Base-by-base conservation (phyloP, 53 echinoderm and acorn worm genomes). In the Patiria pectinifera region DNA sequence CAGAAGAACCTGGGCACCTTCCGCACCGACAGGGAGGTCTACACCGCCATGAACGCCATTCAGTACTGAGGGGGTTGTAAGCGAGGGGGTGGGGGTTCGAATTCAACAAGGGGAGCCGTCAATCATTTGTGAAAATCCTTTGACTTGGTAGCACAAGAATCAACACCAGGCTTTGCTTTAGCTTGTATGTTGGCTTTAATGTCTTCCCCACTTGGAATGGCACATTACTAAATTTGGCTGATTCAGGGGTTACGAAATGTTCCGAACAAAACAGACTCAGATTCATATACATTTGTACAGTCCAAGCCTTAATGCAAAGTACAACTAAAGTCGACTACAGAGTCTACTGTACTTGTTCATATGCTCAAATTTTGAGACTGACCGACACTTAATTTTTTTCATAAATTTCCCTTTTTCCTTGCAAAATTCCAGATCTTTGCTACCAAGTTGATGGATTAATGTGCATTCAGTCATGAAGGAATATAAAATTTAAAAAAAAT, bases 1-100 rank as follows among this genome's bases (percentile, higher is more conserved):
- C 94, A 94, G 71, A 96, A 97, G 83, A 97, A 97, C 86, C 94
- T 97, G 4, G 96, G 96, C 49, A 95, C 96, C 14, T 97, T 97
- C 94, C 94, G 93, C 74, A 96, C 97, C 11, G 97, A 97, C 86
- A 89, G 97, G 45, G 97, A 95, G 83, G 89, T 96, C 66, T 97
- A 97, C 86, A 96, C 97, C 45, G 96, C 97, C 62, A 85, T 74
- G 87, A 87, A 87, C 11, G 87, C 87, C n/a, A 78, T 78, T 61
- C 83, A 78, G 62, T 86, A 85, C 48, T 92, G 86, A 77, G 78
- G 66, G 66, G 66, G 12, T 60, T 66, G 3, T 14, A 18, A 66
- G 66, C 3, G 66, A 18, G 12, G 66, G 66, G 19, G 15, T 66
- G 14, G 66, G 13, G 14, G 66, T 14, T 66, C 66, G 0, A 18